phyloP scores from a whole-genome alignment of 2,888 invertebrate genomes.

The Limenitis camilla region DNA sequence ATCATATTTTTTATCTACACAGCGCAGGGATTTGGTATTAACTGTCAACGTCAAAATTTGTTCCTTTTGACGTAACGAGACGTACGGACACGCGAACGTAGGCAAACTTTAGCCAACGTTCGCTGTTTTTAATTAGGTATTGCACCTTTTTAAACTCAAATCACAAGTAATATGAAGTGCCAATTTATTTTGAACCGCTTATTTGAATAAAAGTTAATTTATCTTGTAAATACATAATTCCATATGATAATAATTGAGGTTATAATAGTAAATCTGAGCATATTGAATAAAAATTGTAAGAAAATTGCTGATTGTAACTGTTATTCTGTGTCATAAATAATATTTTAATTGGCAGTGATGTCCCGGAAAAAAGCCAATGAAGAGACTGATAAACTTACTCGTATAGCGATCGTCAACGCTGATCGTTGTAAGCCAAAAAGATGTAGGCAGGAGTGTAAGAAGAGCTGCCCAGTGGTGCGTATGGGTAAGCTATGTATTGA shows the following conservation, averaged over 20 bases:
- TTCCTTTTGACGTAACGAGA: conserved; percentile 65
- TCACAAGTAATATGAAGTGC: not conserved
- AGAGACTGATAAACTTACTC: conserved; percentile 93
- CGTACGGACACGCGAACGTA: conserved; percentile 70
- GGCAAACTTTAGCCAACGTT: conserved; percentile 63
- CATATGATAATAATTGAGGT: conserved; percentile 51
- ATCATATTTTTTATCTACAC: too few species aligned
- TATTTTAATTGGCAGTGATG: conserved; percentile 49
- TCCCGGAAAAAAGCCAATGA: conserved; percentile 79
- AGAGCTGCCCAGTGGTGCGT: conserved; percentile 97
- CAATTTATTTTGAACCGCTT: conserved; percentile 17
- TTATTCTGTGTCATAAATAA: conserved; percentile 22
- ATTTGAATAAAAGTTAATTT: conserved; percentile 18
- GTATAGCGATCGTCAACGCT: conserved; percentile 97
- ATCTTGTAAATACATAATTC: conserved; percentile 9
- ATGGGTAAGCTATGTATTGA: conserved; percentile 99
- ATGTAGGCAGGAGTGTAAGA: conserved; percentile 99
- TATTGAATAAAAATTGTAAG: conserved; percentile 43
- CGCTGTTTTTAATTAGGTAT: conserved; percentile 62
- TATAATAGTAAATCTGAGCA: conserved; percentile 51
- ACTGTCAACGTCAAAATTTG: conserved; percentile 4
- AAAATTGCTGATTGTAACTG: conserved; percentile 25
- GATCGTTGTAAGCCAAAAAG: conserved; percentile 99
- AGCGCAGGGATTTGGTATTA: too few species aligned
- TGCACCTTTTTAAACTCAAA: conserved; percentile 24